Base-by-base conservation (phyloP, 2,888 invertebrate genomes). In the Eudasyphora cyanicolor region DNA sequence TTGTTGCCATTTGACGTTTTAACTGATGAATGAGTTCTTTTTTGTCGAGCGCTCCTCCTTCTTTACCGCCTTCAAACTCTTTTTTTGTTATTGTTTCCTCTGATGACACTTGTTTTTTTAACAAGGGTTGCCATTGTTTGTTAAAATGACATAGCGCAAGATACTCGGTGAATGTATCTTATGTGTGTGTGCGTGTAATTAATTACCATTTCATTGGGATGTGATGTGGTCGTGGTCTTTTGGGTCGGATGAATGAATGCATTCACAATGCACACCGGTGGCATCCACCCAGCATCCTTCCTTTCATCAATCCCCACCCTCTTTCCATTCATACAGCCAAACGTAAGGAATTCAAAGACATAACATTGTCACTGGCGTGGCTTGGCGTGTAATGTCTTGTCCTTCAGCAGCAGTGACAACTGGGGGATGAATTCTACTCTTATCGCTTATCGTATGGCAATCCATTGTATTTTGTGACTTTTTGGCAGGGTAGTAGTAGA, bases 171-270 rank as follows among this genome's bases (percentile, higher is more conserved):
- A 24, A 24, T 7, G 64, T 49, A 74, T 54, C 51, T 71, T 54
- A 27, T 85, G 78, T 87, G 86, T 86, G 85, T 87, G 87, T 86
- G 88, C 87, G 86, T 87, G 84, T 87, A 89, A 90, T 89, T 89
- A 90, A 90, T 89, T 89, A 87, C 86, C 82, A 86, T 85, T 88
- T 86, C 85, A 85, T 85, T 85, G 69, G 12, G 24, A 24, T 51
- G 73, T 67, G n/a, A n/a, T n/a, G 82, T 60, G 77, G 70, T 60
- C 32, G n/a, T n/a, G 60, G 12, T n/a, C 6, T 1, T 14, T 1
- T 12, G 1, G 2, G 12, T 14, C n/a, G 2, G n/a, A n/a, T 45
- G 45, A 2, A 45, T 29, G 21, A 60, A 70, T 38, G 27, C 49
- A 69, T 67, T 67, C 24, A 35, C 8, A 54, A 54, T 42, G 70